These are phyloP conservation scores for Chloropsis hardwickii DNA, from an alignment of 2,113 vertebrate species.

Conservation along the genomic window DNA sequence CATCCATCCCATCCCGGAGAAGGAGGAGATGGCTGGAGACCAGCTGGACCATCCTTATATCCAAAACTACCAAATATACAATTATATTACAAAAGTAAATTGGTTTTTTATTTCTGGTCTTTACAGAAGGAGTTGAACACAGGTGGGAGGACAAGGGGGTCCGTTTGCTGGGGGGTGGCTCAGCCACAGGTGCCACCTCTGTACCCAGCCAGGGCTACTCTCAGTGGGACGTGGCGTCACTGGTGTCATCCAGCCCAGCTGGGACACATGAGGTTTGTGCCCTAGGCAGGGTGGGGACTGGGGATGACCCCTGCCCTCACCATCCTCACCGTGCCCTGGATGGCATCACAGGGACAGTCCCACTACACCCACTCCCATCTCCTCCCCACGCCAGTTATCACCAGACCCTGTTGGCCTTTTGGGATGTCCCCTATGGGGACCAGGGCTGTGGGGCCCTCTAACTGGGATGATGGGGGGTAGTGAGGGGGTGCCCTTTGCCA, in stretches of 20 bases:
- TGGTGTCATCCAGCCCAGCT: slow-evolving; percentile 7
- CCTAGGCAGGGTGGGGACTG: background rate
- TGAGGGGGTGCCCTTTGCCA: background rate
- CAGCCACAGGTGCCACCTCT: background rate
- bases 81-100: slow-evolving; percentile 54
- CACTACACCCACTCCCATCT: background rate
- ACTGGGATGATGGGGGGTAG: background rate
- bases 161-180: background rate
- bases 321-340: accelerated
- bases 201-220: background rate
- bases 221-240: background rate
- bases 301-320: background rate
- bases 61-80: background rate
- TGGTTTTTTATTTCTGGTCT: background rate
- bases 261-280: background rate
- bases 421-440: background rate
- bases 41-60: background rate
- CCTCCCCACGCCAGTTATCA: background rate
- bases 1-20: background rate
- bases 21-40: background rate
- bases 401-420: background rate
- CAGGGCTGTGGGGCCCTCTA: background rate
- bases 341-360: background rate
- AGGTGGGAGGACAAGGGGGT: accelerated
- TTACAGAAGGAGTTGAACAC: background rate